phyloP scores from a whole-genome alignment of 2,113 vertebrate genomes.

The Pollachius pollachius region DNA sequence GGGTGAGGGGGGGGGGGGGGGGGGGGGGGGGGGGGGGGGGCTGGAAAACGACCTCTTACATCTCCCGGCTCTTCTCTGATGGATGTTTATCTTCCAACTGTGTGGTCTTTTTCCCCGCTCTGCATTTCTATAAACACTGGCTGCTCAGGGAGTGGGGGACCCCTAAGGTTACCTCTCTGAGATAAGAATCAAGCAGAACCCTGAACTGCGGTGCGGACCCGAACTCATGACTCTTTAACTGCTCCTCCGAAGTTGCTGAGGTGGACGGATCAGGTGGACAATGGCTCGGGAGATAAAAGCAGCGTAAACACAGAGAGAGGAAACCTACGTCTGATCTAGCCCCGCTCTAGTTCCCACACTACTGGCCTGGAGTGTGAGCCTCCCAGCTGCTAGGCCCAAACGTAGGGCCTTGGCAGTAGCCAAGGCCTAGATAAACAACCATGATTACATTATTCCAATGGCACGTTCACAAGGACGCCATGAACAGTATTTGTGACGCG shows the following conservation, averaged over 20 bases:
- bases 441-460: slow-evolving; percentile 32
- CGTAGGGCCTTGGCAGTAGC: no score
- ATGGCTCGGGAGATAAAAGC: slow-evolving; percentile 40
- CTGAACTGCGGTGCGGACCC: no score
- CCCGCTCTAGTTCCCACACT: slow-evolving; percentile 33
- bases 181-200: slow-evolving; percentile 28
- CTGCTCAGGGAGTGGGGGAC: neutral
- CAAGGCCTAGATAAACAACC: slow-evolving; percentile 5
- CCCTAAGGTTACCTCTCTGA: neutral
- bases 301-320: neutral
- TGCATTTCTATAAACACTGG: slow-evolving; percentile 10
- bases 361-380: slow-evolving; percentile 23
- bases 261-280: slow-evolving; percentile 24
- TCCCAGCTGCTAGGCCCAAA: neutral
- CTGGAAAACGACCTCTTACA: neutral
- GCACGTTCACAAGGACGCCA: slow-evolving; percentile 28
- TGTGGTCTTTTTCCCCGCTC: slow-evolving; percentile 36
- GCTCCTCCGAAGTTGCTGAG: slow-evolving; percentile 16
- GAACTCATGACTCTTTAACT: no score
- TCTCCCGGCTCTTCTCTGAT: slow-evolving; percentile 31
- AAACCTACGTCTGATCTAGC: slow-evolving; percentile 37
- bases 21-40: neutral
- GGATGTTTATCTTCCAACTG: slow-evolving; percentile 35
- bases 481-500: slow-evolving; percentile 33
- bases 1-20: no score